Evolutionary conservation across 2,797 vertebrate genomes (phyloP), one percentile per base, ranked within the genome.

Genomic region (Dromococcyx pavoninus): DNA sequence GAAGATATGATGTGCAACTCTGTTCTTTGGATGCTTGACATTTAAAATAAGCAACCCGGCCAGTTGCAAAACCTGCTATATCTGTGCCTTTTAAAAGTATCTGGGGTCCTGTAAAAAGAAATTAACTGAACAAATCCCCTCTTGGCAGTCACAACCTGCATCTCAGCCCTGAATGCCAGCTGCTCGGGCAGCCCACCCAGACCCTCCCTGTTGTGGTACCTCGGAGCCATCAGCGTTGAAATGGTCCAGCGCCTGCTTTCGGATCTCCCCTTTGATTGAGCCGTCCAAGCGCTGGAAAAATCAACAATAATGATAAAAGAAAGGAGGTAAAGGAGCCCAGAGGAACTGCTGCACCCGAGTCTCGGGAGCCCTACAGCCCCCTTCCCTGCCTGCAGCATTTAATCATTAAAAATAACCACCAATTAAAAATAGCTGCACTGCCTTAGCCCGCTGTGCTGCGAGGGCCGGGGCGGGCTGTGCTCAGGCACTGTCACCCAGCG

Each of bases 151-250:
- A 58, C 33, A 46, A n/a, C 8, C 75, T 76, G 54, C 1, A 6
- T 61, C 81, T 89, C 30, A 65, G 84, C 66, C 62, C 82, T 27
- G 35, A 69, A 66, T 8, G 1, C 67, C 46, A 37, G 6, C 69
- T 27, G 70, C 83, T 54, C 1, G 1, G 48, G 32, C 58, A 82
- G 87, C 75, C 83, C 86, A 65, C 57, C 83, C 85, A 0, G 28
- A 19, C 69, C 74, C 64, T 58, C 12, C 32, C 89, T 9, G n/a
- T 43, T 5, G 27, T 1, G 15, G 33, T 98, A 99, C 99, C 99
- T 99, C 99, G 37, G 99, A 99, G 95, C 99, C 99, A 94, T 99
- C 99, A 2, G 99, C 99, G 72, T 99, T 99, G 98, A 99, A 99
- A 98, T 99, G 99, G 97, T 99, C 99, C 81, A 99, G 98, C 5